A percentile compares a stretch with the other conserved stretches of the same genome.
phyloP scores from a whole-genome alignment of 2,797 vertebrate species.

The Pseudomugil gertrudae region DNA sequence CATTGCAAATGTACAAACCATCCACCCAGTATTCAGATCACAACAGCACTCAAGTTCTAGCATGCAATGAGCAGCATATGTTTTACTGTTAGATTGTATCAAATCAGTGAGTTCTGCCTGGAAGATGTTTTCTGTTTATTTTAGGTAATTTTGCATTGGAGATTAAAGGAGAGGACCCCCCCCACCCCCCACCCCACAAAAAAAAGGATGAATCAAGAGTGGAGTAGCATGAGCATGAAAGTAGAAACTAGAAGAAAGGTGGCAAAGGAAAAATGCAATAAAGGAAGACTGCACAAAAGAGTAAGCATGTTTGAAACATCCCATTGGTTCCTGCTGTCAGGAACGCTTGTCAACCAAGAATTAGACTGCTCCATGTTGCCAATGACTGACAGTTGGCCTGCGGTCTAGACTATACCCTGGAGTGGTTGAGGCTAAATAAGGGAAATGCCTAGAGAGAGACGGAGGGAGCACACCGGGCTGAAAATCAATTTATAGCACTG shows the following conservation, averaged over 20 bases:
- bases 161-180: conserved; percentile 16
- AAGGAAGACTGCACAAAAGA: conserved; percentile 56
- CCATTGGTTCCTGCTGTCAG: conserved; percentile 76
- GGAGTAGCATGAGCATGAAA: conserved; percentile 17
- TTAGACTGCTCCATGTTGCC: conserved; percentile 74
- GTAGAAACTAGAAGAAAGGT: conserved; percentile 29
- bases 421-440: conserved; percentile 76
- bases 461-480: conserved; percentile 74
- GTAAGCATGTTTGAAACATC: conserved; percentile 69
- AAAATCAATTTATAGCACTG: conserved; percentile 80
- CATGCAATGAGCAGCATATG: not conserved
- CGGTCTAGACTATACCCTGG: conserved; percentile 79
- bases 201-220: conserved; percentile 18
- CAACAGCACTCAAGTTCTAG: conserved; percentile 32
- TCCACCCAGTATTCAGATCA: conserved; percentile 60
- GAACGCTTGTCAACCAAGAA: conserved; percentile 76
- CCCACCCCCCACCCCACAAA: too few species aligned
- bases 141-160: conserved; percentile 6
- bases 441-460: conserved; percentile 76
- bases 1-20: conserved; percentile 38
- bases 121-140: conserved; percentile 46
- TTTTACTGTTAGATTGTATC: conserved; percentile 12
- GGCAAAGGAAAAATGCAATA: conserved; percentile 40
- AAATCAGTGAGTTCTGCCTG: conserved; percentile 46
- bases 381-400: conserved; percentile 72